These are phyloP conservation scores for Piprites chloris DNA, from an alignment of 2,113 vertebrate species.

Conservation along the genomic window DNA sequence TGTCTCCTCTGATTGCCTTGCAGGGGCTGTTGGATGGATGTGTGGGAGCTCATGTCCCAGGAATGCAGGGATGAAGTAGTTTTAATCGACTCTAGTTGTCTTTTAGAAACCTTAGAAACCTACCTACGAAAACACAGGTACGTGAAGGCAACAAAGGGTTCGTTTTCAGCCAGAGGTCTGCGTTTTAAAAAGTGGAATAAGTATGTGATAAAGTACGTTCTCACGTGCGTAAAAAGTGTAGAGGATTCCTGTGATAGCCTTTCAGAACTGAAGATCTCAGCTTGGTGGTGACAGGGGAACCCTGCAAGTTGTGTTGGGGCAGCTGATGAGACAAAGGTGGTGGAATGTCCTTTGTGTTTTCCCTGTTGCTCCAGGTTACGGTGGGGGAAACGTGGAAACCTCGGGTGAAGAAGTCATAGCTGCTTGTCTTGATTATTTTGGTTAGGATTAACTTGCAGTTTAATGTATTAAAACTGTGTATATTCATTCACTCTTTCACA, in stretches of 20 bases:
- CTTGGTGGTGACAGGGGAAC: rapidly evolving
- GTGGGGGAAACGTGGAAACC: background rate
- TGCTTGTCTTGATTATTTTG: background rate
- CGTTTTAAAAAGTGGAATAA: too few relatives aligned
- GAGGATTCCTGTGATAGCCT: background rate
- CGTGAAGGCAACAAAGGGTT: background rate
- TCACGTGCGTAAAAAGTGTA: background rate
- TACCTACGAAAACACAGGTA: constrained; percentile 96
- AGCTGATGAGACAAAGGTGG: too few relatives aligned
- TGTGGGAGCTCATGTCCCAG: constrained; percentile 98
- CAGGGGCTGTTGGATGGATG: constrained; percentile 98
- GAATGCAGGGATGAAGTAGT: constrained; percentile 97
- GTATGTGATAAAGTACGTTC: background rate
- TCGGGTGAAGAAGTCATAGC: background rate
- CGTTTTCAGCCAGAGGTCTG: rapidly evolving
- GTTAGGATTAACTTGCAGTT: background rate
- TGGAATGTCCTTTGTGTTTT: background rate
- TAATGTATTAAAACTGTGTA: background rate
- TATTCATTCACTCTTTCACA: background rate
- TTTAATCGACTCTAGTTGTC: constrained; percentile 90
- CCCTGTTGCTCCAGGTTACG: background rate
- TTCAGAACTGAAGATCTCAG: background rate
- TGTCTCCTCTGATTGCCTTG: background rate
- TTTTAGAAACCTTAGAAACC: constrained; percentile 93
- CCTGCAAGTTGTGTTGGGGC: background rate